These are phyloP conservation scores for Luehdorfia chinensis DNA, from an alignment of 1,140 invertebrate genomes.

Conservation along the genomic window DNA sequence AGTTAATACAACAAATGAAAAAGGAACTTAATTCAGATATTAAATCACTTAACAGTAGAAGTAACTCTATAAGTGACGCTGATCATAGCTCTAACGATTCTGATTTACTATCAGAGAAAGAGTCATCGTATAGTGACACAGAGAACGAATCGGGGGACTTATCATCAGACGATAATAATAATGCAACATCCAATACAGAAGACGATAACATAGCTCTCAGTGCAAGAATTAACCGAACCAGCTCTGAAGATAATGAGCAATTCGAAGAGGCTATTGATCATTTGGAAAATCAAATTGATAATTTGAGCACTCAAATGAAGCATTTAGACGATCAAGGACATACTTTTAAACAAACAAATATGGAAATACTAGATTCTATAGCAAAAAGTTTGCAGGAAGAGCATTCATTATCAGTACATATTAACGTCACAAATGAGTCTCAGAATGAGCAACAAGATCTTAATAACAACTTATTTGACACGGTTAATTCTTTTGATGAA, in stretches of 20 bases:
- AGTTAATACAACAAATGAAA: conserved; percentile 80
- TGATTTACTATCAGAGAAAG: conserved; percentile 71
- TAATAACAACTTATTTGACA: conserved; percentile 58
- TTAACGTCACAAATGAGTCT: conserved; percentile 23
- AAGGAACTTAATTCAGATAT: conserved; percentile 80
- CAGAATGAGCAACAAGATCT: conserved; percentile 34
- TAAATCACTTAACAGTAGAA: conserved; percentile 71
- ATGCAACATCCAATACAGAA: background rate
- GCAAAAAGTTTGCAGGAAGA: conserved; percentile 62
- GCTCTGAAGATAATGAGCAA: conserved; percentile 73
- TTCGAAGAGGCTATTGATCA: conserved; percentile 73
- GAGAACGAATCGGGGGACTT: conserved; percentile 52
- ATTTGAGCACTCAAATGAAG: conserved; percentile 32
- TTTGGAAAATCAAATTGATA: conserved; percentile 54
- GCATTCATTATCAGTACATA: conserved; percentile 38
- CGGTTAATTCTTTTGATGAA: conserved; percentile 64
- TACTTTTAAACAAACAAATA: conserved; percentile 54
- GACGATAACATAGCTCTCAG: background rate
- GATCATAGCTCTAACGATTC: conserved; percentile 67
- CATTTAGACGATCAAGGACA: conserved; percentile 56
- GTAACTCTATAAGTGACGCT: conserved; percentile 66
- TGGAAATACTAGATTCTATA: conserved; percentile 62
- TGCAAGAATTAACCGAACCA: conserved; percentile 57
- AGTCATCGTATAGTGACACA: conserved; percentile 72
- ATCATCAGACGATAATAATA: conserved; percentile 61